A percentile compares a stretch with the other conserved stretches of the same genome.
Conservation (phyloP, 2,797 vertebrate genomes). For the Florisuga fusca region DNA sequence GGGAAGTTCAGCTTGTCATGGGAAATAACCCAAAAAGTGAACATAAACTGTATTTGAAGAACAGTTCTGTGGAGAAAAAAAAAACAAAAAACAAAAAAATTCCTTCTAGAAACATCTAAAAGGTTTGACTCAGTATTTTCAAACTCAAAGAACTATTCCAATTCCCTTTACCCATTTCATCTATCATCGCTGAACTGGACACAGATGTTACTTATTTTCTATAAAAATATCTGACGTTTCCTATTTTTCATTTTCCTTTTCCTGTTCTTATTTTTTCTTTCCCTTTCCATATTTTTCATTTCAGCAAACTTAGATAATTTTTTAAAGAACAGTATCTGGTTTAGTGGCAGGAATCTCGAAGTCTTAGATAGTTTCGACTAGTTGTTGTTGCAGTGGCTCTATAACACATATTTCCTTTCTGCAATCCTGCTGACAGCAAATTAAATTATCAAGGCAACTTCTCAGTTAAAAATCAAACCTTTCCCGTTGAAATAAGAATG, state of each 20-base stretch:
- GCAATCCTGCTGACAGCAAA: background rate
- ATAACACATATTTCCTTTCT: background rate
- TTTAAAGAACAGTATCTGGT: background rate
- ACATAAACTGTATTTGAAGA: background rate
- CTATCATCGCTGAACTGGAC: background rate
- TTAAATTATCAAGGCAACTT: background rate
- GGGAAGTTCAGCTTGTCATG: background rate
- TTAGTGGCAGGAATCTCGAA: background rate
- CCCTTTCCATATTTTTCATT: background rate
- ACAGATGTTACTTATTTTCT: background rate
- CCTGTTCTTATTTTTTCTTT: background rate
- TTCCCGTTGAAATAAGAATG: background rate
- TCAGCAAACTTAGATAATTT: background rate
- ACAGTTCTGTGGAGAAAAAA: background rate
- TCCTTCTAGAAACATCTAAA: background rate
- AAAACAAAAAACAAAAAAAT: background rate
- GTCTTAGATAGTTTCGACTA: background rate
- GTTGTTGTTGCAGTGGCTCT: background rate
- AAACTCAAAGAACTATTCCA: background rate
- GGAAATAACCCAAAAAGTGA: background rate
- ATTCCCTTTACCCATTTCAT: background rate
- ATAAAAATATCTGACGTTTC: background rate
- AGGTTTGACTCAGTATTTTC: background rate
- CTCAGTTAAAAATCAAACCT: background rate
- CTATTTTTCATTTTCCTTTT: too few relatives aligned